phyloP scores from a whole-genome alignment of 1,140 invertebrate genomes.

The Heliconius himera region DNA sequence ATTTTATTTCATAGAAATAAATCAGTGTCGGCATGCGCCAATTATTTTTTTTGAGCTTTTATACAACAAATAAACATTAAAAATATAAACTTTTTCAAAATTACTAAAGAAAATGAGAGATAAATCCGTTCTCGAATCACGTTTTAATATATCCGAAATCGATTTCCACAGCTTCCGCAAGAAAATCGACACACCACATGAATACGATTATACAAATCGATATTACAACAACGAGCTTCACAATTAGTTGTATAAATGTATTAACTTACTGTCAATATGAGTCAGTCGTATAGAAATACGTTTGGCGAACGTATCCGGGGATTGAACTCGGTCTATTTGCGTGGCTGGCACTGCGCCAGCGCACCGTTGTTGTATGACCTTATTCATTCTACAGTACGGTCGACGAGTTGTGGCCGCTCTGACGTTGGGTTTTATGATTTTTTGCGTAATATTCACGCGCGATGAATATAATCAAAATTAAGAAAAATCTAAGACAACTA shows the following conservation, averaged over 20 bases:
- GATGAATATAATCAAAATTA: too few relatives aligned
- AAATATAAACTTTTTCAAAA: not conserved
- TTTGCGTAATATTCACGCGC: too few relatives aligned
- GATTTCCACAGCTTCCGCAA: not conserved
- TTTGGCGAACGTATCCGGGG: constrained; percentile 53
- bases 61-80: too few relatives aligned
- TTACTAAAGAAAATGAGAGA: not conserved
- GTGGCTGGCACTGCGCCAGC: constrained; percentile 54
- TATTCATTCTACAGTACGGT: constrained; percentile 39
- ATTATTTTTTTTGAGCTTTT: too few relatives aligned
- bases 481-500: too few relatives aligned
- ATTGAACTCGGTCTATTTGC: constrained; percentile 60
- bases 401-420: too few relatives aligned
- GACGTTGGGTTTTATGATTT: too few relatives aligned
- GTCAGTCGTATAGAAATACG: constrained; percentile 56
- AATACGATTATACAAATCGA: constrained; percentile 2
- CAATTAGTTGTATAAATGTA: not conserved
- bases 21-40: too few relatives aligned
- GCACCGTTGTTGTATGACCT: constrained; percentile 54
- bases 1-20: too few relatives aligned
- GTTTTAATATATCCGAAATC: not conserved
- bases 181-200: not conserved
- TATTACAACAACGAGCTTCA: not conserved
- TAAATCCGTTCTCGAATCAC: not conserved
- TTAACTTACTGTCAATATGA: constrained; percentile 42